Percentiles rank a stretch among this genome's conserved stretches.
These are phyloP conservation scores for Rhopilema esculentum DNA, from an alignment of 30 jellyfish, hydroid and myxozoan species.

Conservation along the genomic window DNA sequence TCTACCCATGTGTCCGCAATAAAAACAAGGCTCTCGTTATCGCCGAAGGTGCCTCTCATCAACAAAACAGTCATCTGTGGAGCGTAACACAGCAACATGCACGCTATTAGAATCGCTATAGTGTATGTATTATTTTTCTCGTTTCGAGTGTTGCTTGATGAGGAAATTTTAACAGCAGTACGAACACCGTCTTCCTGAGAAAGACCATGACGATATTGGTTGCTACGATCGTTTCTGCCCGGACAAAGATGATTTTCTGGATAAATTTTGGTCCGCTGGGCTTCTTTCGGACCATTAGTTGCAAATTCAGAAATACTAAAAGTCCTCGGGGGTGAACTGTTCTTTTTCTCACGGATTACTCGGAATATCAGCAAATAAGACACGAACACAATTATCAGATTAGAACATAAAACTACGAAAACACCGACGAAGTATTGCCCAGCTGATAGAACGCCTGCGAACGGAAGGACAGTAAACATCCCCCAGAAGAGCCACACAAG, in stretches of 20 bases:
- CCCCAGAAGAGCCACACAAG: conserved; percentile 62
- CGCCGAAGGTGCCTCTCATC: conserved; percentile 62
- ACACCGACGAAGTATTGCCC: conserved; percentile 39
- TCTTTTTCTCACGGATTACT: conserved; percentile 38
- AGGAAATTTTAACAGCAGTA: background rate
- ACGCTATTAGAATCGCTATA: conserved; percentile 18
- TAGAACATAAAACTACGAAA: conserved; percentile 25
- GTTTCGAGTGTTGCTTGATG: background rate
- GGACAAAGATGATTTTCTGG: conserved; percentile 8
- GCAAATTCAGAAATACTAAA: background rate
- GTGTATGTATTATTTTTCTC: conserved; percentile 32
- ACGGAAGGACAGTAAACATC: conserved; percentile 45
- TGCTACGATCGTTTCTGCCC: background rate
- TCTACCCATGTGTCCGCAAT: conserved; percentile 77
- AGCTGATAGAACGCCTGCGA: conserved; percentile 34
- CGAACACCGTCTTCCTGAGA: background rate
- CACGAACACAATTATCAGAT: conserved; percentile 23
- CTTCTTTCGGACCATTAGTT: background rate
- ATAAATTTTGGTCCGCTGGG: background rate
- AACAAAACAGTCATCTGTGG: conserved; percentile 60
- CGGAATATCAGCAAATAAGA: conserved; percentile 35
- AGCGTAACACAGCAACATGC: conserved; percentile 61
- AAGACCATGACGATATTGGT: background rate
- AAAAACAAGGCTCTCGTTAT: conserved; percentile 34
- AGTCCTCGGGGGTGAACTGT: background rate